Percentiles rank a stretch among this genome's conserved stretches.
Conservation (phyloP, 2,113 vertebrate genomes). For the Puffinus mauretanicus region DNA sequence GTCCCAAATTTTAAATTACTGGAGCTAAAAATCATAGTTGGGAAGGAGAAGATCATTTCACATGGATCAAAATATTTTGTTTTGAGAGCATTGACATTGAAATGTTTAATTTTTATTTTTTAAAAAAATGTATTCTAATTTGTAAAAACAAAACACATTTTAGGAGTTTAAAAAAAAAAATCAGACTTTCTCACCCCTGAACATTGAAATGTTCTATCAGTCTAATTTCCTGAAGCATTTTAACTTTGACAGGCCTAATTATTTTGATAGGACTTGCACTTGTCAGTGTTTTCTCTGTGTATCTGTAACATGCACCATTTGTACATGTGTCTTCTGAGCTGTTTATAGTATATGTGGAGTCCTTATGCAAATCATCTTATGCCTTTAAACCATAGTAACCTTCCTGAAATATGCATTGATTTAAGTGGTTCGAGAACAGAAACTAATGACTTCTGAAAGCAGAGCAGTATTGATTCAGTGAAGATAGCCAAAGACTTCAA, state of each 20-base stretch:
- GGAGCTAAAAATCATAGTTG: background rate
- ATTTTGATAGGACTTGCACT: background rate
- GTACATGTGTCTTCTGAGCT: background rate
- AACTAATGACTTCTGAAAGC: constrained; percentile 43
- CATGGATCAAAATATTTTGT: background rate
- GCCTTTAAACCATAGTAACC: background rate
- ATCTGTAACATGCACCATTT: background rate
- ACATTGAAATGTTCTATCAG: background rate
- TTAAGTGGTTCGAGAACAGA: constrained; percentile 13
- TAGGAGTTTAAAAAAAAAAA: background rate
- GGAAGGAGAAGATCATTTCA: background rate
- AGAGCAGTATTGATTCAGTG: constrained; percentile 27
- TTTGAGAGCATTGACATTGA: background rate
- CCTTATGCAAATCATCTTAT: background rate
- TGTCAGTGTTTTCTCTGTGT: background rate
- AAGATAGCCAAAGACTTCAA: constrained; percentile 30
- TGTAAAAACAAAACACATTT: background rate
- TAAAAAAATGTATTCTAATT: background rate
- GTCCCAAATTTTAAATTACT: background rate
- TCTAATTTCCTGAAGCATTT: background rate
- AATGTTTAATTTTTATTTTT: background rate
- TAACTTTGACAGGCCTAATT: background rate
- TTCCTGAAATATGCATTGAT: constrained; percentile 23
- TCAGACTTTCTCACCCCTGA: background rate
- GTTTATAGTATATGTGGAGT: background rate